A percentile compares a stretch with the other conserved stretches of the same genome.
phyloP scores from a whole-genome alignment of 1,140 invertebrate genomes.

The Aricia agestis region DNA sequence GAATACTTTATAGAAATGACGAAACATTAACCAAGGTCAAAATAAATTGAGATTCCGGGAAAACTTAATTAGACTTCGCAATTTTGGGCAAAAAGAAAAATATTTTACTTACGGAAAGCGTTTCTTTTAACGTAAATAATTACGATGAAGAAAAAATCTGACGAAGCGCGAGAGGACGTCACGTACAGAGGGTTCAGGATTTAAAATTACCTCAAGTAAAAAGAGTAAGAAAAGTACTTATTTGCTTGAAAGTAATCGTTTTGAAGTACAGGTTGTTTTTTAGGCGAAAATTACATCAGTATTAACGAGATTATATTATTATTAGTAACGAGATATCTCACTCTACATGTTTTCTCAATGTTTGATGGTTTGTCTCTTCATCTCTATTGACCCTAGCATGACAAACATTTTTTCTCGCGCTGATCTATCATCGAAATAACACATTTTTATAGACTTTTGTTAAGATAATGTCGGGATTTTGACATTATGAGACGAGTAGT shows the following conservation, averaged over 20 bases:
- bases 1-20: not conserved
- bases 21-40: not conserved
- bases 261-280: too few relatives aligned
- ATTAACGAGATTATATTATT: too few relatives aligned
- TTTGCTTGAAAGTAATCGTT: not conserved
- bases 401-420: too few relatives aligned
- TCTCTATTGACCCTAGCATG: too few relatives aligned
- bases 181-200: constrained; percentile 1
- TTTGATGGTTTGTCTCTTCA: too few relatives aligned
- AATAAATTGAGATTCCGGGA: not conserved
- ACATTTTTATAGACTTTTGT: too few relatives aligned
- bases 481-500: too few relatives aligned
- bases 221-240: not conserved
- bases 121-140: constrained; percentile 12
- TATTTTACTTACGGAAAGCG: not conserved
- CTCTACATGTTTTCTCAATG: too few relatives aligned
- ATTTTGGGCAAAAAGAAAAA: not conserved
- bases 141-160: not conserved
- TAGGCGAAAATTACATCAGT: too few relatives aligned
- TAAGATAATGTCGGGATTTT: too few relatives aligned
- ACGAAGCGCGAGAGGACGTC: not conserved
- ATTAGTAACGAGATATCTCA: too few relatives aligned
- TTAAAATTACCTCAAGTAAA: not conserved
- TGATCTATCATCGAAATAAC: too few relatives aligned
- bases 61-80: not conserved